Evolutionary conservation across 2,797 vertebrate species (phyloP).

Genomic region (Sebastes minor): DNA sequence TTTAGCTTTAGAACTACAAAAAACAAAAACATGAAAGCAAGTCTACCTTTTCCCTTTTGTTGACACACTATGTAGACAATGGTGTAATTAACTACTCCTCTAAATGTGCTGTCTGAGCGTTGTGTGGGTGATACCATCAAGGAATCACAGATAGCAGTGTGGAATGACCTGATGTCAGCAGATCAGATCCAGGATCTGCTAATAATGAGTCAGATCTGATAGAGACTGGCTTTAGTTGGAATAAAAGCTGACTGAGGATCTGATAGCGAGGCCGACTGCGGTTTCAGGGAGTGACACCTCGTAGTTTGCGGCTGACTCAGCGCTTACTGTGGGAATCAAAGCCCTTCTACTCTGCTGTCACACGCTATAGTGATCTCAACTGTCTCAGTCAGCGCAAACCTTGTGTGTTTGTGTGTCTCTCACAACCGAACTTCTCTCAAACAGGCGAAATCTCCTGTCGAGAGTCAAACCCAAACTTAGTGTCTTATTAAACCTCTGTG

Average conservation of each 20-base stretch:
- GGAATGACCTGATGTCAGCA: conserved; percentile 80
- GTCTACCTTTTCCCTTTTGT: neutral
- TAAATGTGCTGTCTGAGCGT: conserved; percentile 66
- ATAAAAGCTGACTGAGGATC: conserved; percentile 75
- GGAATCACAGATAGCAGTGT: conserved; percentile 62
- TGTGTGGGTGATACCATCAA: conserved; percentile 60
- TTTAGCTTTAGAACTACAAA: conserved; percentile 1
- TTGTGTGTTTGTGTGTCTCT: conserved; percentile 25
- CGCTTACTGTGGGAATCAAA: conserved; percentile 84
- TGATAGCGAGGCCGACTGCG: conserved; percentile 58
- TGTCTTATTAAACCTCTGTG: conserved; percentile 88
- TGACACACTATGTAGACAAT: conserved; percentile 37
- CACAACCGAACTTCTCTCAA: conserved; percentile 26
- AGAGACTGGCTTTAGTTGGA: conserved; percentile 49
- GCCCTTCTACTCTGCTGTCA: conserved; percentile 61
- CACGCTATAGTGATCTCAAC: conserved; percentile 69
- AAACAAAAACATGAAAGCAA: conserved; percentile 2
- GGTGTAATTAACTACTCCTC: conserved; percentile 56
- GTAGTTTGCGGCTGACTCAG: conserved; percentile 73
- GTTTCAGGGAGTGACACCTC: conserved; percentile 67
- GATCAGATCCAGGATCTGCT: conserved; percentile 69
- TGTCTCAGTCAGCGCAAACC: conserved; percentile 75
- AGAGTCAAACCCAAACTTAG: conserved; percentile 23
- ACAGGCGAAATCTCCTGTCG: conserved; percentile 27
- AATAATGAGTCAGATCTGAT: conserved; percentile 78